Conservation (phyloP, 2,888 invertebrate genomes). For the Carterocephalus palaemon region DNA sequence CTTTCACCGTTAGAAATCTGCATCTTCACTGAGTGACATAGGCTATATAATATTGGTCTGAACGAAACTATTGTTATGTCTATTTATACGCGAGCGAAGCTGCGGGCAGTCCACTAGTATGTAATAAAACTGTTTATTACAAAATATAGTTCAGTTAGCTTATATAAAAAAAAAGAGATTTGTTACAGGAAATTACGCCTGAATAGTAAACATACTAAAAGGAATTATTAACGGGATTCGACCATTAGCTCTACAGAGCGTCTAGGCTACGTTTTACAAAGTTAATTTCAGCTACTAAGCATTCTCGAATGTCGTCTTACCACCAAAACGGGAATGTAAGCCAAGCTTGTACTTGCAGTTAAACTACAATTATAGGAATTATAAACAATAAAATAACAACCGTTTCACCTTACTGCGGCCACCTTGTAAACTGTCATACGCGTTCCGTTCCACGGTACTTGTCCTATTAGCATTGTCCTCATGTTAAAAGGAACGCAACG, state of each 20-base stretch:
- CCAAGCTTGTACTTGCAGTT: slow-evolving; percentile 16
- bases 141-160: no score
- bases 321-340: slow-evolving; percentile 22
- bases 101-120: no score
- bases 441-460: slow-evolving; percentile 56
- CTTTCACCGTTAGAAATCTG: no score
- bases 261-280: neutral
- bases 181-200: neutral
- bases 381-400: slow-evolving; percentile 32
- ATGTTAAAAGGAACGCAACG: slow-evolving; percentile 50
- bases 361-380: slow-evolving; percentile 25
- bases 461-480: slow-evolving; percentile 66
- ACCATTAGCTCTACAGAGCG: slow-evolving; percentile 4
- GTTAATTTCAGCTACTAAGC: slow-evolving; percentile 22
- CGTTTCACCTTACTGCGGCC: slow-evolving; percentile 35
- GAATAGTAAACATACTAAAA: slow-evolving; percentile 6
- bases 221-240: slow-evolving; percentile 14
- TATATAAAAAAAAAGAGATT: no score
- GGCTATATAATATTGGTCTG: no score
- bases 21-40: no score
- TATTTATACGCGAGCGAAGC: no score
- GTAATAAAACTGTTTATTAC: no score
- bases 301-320: slow-evolving; percentile 19
- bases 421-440: slow-evolving; percentile 60
- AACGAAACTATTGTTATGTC: no score